phyloP scores from a whole-genome alignment of 2,888 invertebrate genomes.

The Drosophila nr. fundita region DNA sequence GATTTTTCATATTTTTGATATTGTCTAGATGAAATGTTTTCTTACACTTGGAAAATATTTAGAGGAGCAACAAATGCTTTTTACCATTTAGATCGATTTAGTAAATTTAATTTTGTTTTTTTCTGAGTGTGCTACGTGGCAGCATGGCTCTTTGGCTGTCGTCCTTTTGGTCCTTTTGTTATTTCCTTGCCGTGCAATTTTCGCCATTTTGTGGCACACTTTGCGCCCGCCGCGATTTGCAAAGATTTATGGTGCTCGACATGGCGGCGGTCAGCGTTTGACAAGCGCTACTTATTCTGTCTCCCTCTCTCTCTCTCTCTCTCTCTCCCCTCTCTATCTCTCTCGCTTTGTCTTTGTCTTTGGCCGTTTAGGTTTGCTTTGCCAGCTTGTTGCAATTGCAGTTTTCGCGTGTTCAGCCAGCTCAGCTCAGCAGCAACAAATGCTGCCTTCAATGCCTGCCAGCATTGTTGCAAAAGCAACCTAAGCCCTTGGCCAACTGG shows the following conservation, averaged over 20 bases:
- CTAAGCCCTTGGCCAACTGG: slow-evolving; percentile 45
- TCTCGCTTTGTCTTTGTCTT: not conserved
- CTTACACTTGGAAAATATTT: not conserved
- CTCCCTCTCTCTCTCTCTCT: not conserved
- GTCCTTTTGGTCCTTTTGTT: slow-evolving; percentile 53
- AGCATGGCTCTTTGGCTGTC: slow-evolving; percentile 5
- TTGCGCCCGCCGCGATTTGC: slow-evolving; percentile 73
- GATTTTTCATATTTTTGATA: not conserved
- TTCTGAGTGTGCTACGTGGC: not conserved
- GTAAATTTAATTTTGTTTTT: not conserved
- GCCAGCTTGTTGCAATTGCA: slow-evolving; percentile 44
- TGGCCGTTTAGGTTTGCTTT: not conserved
- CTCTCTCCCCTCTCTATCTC: not conserved
- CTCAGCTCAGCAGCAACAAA: slow-evolving; percentile 52
- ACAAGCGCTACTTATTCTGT: slow-evolving; percentile 56
- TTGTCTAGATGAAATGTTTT: not conserved
- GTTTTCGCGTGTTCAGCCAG: slow-evolving; percentile 50
- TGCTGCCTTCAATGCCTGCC: slow-evolving; percentile 66
- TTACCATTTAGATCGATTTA: not conserved
- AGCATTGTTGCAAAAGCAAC: slow-evolving; percentile 56
- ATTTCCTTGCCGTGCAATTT: slow-evolving; percentile 71
- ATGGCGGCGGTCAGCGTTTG: slow-evolving; percentile 58
- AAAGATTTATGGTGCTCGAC: slow-evolving; percentile 81
- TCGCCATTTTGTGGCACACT: slow-evolving; percentile 74
- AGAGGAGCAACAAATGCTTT: not conserved